These are phyloP conservation scores for Temnopleurus reevesii DNA, from an alignment of 53 echinoderm and acorn worm genomes.

Conservation along the genomic window DNA sequence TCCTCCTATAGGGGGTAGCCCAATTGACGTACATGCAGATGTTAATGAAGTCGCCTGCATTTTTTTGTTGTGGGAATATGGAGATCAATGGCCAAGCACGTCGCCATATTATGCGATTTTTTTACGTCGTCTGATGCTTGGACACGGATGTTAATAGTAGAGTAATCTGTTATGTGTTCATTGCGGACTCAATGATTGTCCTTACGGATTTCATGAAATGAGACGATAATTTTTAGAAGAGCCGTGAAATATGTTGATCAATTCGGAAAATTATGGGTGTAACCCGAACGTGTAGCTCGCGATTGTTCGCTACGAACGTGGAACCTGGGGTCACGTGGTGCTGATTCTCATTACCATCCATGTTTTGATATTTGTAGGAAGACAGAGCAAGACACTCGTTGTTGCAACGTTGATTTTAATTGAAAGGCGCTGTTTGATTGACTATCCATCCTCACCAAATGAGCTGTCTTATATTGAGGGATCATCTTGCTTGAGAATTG, in stretches of 20 bases:
- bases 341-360: slow-evolving; percentile 61
- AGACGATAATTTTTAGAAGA: background rate
- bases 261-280: slow-evolving; percentile 49
- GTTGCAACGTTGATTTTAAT: background rate
- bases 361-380: background rate
- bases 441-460: background rate
- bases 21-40: slow-evolving; percentile 90
- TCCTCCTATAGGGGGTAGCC: slow-evolving; percentile 86
- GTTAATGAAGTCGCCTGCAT: slow-evolving; percentile 86
- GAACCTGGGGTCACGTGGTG: slow-evolving; percentile 89
- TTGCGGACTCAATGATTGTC: background rate
- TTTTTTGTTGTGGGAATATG: slow-evolving; percentile 57
- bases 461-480: background rate
- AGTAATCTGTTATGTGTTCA: background rate
- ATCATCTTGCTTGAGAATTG: background rate
- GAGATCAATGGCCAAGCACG: slow-evolving; percentile 78
- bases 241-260: background rate
- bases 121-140: background rate
- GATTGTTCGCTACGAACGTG: slow-evolving; percentile 68
- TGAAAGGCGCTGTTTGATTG: background rate
- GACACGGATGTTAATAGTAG: background rate
- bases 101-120: slow-evolving; percentile 73
- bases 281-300: slow-evolving; percentile 16
- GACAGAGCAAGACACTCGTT: background rate
- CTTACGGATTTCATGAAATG: background rate